These are phyloP conservation scores for Drosophila hawaiiensis DNA, from an alignment of 2,888 invertebrate genomes.

Conservation along the genomic window DNA sequence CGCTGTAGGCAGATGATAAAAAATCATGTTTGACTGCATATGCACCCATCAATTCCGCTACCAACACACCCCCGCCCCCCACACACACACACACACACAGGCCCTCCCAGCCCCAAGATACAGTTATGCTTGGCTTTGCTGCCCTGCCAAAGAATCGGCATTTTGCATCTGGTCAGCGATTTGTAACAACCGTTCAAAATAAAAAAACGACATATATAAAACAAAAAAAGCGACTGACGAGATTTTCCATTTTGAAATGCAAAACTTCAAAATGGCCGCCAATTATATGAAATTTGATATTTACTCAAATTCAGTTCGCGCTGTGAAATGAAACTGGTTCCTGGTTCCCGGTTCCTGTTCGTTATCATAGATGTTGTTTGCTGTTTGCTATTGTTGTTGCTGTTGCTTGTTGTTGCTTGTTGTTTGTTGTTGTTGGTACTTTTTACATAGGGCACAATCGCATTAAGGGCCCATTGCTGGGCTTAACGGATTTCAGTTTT, in stretches of 20 bases:
- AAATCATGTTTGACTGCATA: constrained; percentile 46
- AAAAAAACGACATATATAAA: background rate
- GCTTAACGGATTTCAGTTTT: constrained; percentile 76
- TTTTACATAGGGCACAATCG: constrained; percentile 60
- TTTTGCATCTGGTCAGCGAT: constrained; percentile 52
- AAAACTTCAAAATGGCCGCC: constrained; percentile 69
- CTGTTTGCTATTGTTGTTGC: constrained; percentile 23
- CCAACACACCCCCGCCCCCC: background rate
- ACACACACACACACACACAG: background rate
- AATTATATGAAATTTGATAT: constrained; percentile 77
- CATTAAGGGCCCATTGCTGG: constrained; percentile 66
- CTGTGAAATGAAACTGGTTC: constrained; percentile 63
- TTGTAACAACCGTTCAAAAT: constrained; percentile 34
- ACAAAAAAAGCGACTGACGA: background rate
- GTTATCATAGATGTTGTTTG: constrained; percentile 46
- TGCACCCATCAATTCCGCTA: constrained; percentile 9
- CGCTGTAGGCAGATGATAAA: constrained; percentile 25
- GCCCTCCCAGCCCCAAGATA: background rate
- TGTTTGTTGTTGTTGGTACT: constrained; percentile 46
- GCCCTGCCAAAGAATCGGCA: constrained; percentile 49
- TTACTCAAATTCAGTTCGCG: constrained; percentile 22
- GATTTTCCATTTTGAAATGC: constrained; percentile 54
- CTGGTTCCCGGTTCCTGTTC: constrained; percentile 43
- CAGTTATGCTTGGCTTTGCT: constrained; percentile 4
- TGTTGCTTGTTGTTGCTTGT: background rate